Evolutionary conservation across 2,113 vertebrate species (phyloP).

Genomic region (Paramisgurnus dabryanus): DNA sequence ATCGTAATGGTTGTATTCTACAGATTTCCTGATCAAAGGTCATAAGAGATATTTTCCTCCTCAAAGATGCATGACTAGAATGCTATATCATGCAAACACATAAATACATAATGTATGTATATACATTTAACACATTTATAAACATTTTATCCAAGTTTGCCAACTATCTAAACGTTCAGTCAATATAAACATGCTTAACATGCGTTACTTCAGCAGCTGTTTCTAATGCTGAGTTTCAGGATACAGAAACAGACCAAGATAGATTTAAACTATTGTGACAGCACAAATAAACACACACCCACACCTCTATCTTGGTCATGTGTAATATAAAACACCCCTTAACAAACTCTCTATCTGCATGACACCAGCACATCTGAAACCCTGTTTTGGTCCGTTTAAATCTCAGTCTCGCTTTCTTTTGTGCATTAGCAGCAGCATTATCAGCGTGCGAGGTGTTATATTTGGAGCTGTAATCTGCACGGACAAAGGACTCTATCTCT

Average conservation of each 20-base stretch:
- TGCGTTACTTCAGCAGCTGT: too few relatives aligned
- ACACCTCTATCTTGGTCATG: constrained; percentile 2
- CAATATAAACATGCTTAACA: too few relatives aligned
- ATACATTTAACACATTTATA: too few relatives aligned
- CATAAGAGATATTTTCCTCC: constrained; percentile 25
- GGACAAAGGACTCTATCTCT: constrained; percentile 44
- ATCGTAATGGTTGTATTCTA: constrained; percentile 52
- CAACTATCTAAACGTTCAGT: too few relatives aligned
- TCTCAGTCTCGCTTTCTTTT: constrained; percentile 7
- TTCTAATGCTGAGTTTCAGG: too few relatives aligned
- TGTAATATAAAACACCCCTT: background rate
- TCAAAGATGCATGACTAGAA: constrained; percentile 15
- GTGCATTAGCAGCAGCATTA: constrained; percentile 27
- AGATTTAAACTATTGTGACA: constrained; percentile 31
- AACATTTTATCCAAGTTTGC: too few relatives aligned
- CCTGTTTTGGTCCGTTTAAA: constrained; percentile 19
- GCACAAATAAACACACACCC: background rate
- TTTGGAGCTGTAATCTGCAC: constrained; percentile 45
- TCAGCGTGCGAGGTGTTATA: constrained; percentile 49
- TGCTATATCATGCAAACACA: background rate
- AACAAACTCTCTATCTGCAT: background rate
- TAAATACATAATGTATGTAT: too few relatives aligned
- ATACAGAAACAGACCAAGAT: too few relatives aligned
- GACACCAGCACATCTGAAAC: constrained; percentile 15
- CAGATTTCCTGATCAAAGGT: constrained; percentile 44